Base-by-base conservation (phyloP, 2,797 vertebrate species). In the Loris lydekkerianus region DNA sequence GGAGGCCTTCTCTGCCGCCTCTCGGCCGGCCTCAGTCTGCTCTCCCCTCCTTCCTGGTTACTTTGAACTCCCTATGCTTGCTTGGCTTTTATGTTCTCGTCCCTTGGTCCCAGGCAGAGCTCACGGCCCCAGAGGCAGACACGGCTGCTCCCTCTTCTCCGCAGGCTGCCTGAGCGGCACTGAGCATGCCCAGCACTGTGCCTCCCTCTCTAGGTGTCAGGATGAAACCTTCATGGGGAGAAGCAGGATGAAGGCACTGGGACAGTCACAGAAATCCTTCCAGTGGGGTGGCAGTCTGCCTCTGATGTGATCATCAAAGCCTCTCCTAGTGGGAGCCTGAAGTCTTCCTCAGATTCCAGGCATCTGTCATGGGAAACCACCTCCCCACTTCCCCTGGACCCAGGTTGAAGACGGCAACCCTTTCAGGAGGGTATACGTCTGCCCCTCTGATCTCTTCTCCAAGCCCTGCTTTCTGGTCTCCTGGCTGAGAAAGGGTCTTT, bases 161-260 rank as follows among this genome's bases (percentile, higher is more conserved):
- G n/a, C 15, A 40, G 49, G 49, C 46, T 20, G 25, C 34, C 84
- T 29, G 31, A 18, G 77, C 31, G 43, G 17, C 56, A 14, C 49
- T 49, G 49, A n/a, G 0, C 1, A n/a, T 0, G 15, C 40, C 49
- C 37, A 20, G 4, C 23, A n/a, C 29, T 1, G 27, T 1, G 5
- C 34, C 27, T 14, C 21, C 20, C 5, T 20, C 5, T 31, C 7
- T 34, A 18, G 56, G 8, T 7, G 34, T 83, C n/a, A n/a, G 27
- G 58, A 10, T 9, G 9, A 70, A 34, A 6, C 2, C 15, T 73
- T 40, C 18, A 5, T 2, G 0, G 5, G 65, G 70, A 86, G 65
- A 65, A 84, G 27, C 37, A 46, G 2, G 25, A 7, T 0, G 15
- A 60, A 70, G 61, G 37, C 9, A 23, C 8, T 1, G 2, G 34